phyloP scores from a whole-genome alignment of 1,140 invertebrate species.

The Riptortus pedestris region DNA sequence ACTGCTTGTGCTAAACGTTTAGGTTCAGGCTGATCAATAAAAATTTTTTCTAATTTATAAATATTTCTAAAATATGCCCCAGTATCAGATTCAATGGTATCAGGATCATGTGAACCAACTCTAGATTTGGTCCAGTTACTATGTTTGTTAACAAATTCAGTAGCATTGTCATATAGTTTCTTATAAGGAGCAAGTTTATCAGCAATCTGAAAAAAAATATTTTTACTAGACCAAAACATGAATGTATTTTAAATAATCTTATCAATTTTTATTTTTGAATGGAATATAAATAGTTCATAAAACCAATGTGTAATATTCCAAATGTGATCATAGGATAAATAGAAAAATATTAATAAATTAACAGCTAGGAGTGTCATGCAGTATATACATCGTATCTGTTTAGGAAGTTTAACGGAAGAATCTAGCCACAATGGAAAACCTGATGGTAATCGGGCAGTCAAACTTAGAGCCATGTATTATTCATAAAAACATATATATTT shows the following conservation, averaged over 20 bases:
- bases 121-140: conserved; percentile 72
- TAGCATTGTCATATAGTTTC: conserved; percentile 76
- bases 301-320: too few relatives aligned
- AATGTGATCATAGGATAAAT: too few relatives aligned
- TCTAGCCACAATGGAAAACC: too few relatives aligned
- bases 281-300: too few relatives aligned
- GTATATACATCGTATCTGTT: too few relatives aligned
- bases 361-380: too few relatives aligned
- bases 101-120: conserved; percentile 76
- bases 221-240: conserved; percentile 3
- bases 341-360: too few relatives aligned
- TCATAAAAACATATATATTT: too few relatives aligned
- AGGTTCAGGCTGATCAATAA: conserved; percentile 56
- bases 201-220: conserved; percentile 29
- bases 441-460: too few relatives aligned
- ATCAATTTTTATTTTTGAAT: not conserved
- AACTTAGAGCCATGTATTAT: too few relatives aligned
- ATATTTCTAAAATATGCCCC: conserved; percentile 67
- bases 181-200: conserved; percentile 57
- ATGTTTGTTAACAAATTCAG: conserved; percentile 74
- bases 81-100: conserved; percentile 76
- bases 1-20: conserved; percentile 52
- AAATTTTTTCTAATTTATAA: conserved; percentile 80
- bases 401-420: too few relatives aligned
- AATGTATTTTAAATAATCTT: not conserved